Evolutionary conservation across 2,797 vertebrate genomes (phyloP), one percentile per base, ranked within the genome.

Genomic region (Tarsius wallacei): DNA sequence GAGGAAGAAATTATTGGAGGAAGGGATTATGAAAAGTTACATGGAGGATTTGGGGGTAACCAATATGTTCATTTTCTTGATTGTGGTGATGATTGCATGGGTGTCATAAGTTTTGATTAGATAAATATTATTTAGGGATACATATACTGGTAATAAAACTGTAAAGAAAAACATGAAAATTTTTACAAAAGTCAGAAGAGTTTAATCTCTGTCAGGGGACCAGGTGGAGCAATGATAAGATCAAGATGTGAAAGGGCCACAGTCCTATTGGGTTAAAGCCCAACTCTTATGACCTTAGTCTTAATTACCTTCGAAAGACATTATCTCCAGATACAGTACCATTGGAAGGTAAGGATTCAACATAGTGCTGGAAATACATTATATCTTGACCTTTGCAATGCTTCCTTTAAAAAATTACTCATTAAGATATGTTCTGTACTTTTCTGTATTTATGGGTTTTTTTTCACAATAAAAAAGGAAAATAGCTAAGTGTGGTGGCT

Each of bases 41-140:
- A 42, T 42, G 42, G 42, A 42, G 42, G 42, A 42, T 42, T 42
- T 42, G 42, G 42, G 42, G 42, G 42, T 42, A 42, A 42, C 7
- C 5, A 6, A 42, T 42, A 42, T 42, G 42, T 42, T 42, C 5
- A 42, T 42, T 42, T 42, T 42, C 42, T 42, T 42, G 42, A 42
- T 42, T 63, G 13, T 13, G 8, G 24, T 63, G 47, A 77, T 91
- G 63, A 86, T 70, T 94, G 36, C 42, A 61, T 74, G 28, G 4
- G 10, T 82, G 6, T 21, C 73, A 11, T 68, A 76, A 82, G 15
- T 82, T 94, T 91, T 91, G 33, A 83, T 14, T 94, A 85, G 87
- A 63, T 77, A 12, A 61, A 64, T 91, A 77, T 76, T 61, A 81
- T 64, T 91, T 70, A 83, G 28, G 31, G 10, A 71, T 55, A 63